These are phyloP conservation scores for Wasmannia auropunctata DNA, from an alignment of 1,140 invertebrate genomes.

Conservation along the genomic window DNA sequence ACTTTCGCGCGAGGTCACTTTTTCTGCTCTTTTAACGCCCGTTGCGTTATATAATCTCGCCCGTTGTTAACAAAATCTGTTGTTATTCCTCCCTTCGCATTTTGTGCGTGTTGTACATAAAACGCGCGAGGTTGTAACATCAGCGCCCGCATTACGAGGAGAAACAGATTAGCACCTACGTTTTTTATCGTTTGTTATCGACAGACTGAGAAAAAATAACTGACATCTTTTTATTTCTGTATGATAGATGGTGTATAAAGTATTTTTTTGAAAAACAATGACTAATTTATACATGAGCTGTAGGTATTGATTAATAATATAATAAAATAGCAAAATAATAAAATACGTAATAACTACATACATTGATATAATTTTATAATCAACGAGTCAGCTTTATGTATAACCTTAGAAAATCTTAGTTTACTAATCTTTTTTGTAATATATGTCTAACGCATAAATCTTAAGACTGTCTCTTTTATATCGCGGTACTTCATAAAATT, in stretches of 20 bases:
- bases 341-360: not conserved
- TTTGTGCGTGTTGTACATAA: not conserved
- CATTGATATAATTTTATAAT: not conserved
- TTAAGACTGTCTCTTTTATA: not conserved
- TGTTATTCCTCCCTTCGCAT: not conserved
- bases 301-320: not conserved
- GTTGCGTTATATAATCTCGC: not conserved
- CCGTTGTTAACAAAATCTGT: constrained; percentile 37
- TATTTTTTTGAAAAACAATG: not conserved
- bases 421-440: not conserved
- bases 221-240: not conserved
- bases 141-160: not conserved
- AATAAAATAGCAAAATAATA: not conserved
- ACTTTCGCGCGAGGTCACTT: not conserved
- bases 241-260: not conserved
- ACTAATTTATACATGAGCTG: not conserved
- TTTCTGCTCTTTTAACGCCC: constrained; percentile 9
- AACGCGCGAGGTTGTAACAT: not conserved
- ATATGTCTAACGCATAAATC: not conserved
- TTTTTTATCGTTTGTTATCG: not conserved
- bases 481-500: not conserved
- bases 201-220: not conserved
- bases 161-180: not conserved
- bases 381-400: not conserved
- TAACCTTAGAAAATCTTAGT: not conserved